Evolutionary conservation across 2,113 vertebrate species (phyloP), one percentile per base, ranked within the genome.

Genomic region (Okapia johnstoni): DNA sequence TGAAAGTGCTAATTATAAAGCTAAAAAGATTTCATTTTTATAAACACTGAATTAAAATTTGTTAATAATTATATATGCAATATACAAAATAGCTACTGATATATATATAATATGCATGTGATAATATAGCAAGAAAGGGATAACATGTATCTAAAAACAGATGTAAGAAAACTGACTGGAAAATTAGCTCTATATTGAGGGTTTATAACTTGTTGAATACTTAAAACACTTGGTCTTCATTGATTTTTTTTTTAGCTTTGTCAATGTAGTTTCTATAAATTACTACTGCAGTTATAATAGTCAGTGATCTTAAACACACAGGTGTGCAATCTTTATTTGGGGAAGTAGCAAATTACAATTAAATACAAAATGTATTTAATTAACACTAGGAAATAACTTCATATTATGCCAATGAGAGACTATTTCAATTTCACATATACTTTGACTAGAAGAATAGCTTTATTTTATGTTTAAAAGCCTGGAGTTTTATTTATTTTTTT

Each of bases 11-110:
- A 43, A 84, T 48, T 16, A 61, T 36, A 98, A 50, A 96, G 50
- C 5, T 83, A n/a, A 93, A 97, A 93, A 73, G 1, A 97, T 43
- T 85, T 95, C 19, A 58, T 9, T 83, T 93, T 96, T n/a, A 86
- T 26, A 95, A 94, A 94, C 61, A 50, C 1, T 50, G 30, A 77
- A 66, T 58, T 80, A 86, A 94, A 95, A 93, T 52, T 12, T 73
- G 30, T 63, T 83, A 83, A 96, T 66, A 83, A 83, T 77, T 61
- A n/a, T 21, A 95, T 63, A 92, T 81, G 15, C 17, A 97, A 96
- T 14, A 94, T 90, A 58, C 48, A 90, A 96, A 88, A 66, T 13
- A 79, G 66, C 26, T 87, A 63, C 19, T 73, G 3, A 5, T 66
- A 87, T 17, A 40, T 40, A 89, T 7, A 77, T 33, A 93, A n/a